Base-by-base conservation (phyloP, 2,888 invertebrate genomes). In the Calliphora vomitoria region DNA sequence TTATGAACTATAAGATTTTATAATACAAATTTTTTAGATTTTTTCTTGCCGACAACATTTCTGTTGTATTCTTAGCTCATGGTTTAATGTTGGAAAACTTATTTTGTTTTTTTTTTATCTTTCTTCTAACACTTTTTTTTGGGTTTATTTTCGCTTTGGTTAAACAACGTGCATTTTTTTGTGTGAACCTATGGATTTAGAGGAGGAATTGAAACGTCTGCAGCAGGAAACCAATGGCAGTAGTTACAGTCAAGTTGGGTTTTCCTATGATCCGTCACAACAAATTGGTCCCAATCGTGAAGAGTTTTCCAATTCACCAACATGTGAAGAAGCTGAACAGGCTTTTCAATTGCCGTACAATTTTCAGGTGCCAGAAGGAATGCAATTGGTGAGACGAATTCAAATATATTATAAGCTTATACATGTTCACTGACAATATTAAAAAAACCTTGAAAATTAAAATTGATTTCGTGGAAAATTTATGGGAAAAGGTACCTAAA, bases 201-300 rank as follows among this genome's bases (percentile, higher is more conserved):
- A 99, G 94, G 98, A 98, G 93, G 98, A 98, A 94, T 94, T 97
- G 92, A 98, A 98, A 93, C 95, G 98, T 76, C 95, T 98, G 68
- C 97, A 96, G 92, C 96, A 96, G 93, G 97, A 96, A 58, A 95
- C 94, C 25, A 94, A 94, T 87, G 91, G 94, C 15, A 93, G 94
- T 88, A 91, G 94, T 20, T 97, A 96, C 85, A 96, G 95, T 35
- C 97, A 97, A 94, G 96, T 97, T 62, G 96, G 96, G 18, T 97
- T 97, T 92, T 96, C 95, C 92, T 98, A 97, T 90, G 96, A 96
- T 80, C 86, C 75, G 31, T 35, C 78, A n/a, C 71, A 94, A 66
- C 94, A 94, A 44, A 93, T 94, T 15, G 95, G 95, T 87, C 94
- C 94, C 55, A 93, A 92, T 79, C 93, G 94, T 68, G 90, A 88